These are phyloP conservation scores for Tricholauxania praeusta DNA, from an alignment of 2,888 invertebrate species.

Conservation along the genomic window DNA sequence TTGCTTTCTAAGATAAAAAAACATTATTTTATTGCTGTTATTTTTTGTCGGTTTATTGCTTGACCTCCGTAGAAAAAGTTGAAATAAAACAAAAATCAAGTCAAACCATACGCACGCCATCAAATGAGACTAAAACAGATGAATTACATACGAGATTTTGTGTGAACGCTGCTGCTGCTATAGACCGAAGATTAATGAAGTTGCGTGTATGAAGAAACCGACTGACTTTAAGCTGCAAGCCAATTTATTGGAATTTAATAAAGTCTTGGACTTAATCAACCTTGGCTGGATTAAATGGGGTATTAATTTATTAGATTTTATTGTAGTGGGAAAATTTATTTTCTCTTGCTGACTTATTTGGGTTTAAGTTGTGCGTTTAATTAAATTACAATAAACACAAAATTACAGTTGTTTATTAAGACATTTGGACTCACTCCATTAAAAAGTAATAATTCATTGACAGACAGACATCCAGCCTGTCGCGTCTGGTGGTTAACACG, in stretches of 20 bases:
- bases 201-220: no score
- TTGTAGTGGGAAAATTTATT: background rate
- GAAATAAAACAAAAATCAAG: no score
- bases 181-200: no score
- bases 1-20: no score
- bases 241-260: background rate
- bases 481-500: background rate
- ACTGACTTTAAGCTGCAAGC: background rate
- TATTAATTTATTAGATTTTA: conserved; percentile 4
- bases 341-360: conserved; percentile 8
- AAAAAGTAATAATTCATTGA: conserved; percentile 59
- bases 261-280: background rate
- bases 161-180: no score
- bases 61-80: no score
- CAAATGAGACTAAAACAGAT: no score
- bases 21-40: no score
- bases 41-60: no score
- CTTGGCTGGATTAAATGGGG: background rate
- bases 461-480: conserved; percentile 33
- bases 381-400: conserved; percentile 5
- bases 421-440: conserved; percentile 50
- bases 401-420: conserved; percentile 11
- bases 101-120: no score
- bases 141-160: no score
- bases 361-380: conserved; percentile 8